Percentiles rank a stretch among this genome's conserved stretches.
Evolutionary conservation across 2,888 invertebrate genomes (phyloP).

Genomic region (Gasteruption jaculator): DNA sequence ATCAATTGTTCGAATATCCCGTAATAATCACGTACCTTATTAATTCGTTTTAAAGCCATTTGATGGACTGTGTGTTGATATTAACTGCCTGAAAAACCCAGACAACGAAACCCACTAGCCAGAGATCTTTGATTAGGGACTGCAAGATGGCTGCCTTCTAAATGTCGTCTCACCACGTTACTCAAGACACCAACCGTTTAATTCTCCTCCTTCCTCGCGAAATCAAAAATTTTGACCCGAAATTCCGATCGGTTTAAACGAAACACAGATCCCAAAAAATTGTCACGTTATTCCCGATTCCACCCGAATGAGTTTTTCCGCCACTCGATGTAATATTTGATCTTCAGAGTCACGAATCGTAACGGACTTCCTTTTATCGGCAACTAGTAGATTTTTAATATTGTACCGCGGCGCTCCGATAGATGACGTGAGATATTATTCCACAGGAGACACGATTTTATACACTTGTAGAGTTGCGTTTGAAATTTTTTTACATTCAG

Average conservation of each 20-base stretch:
- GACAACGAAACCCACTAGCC: slow-evolving; percentile 78
- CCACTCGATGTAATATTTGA: no score
- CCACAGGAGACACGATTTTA: no score
- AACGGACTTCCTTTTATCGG: slow-evolving; percentile 47
- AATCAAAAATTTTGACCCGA: no score
- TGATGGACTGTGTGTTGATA: slow-evolving; percentile 56
- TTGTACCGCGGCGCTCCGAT: slow-evolving; percentile 17
- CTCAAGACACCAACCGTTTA: slow-evolving; percentile 51
- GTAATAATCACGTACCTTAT: slow-evolving; percentile 82
- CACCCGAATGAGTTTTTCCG: no score
- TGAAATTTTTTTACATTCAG: no score
- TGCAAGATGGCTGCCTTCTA: slow-evolving; percentile 82
- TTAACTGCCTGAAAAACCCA: slow-evolving; percentile 74
- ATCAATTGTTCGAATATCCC: no score
- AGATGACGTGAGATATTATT: slow-evolving; percentile 37
- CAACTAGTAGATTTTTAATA: slow-evolving; percentile 35
- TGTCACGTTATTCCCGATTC: no score
- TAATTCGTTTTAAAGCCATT: slow-evolving; percentile 97
- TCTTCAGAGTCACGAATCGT: slow-evolving; percentile 24
- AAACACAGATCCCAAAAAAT: no score
- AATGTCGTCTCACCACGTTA: slow-evolving; percentile 71
- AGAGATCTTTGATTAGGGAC: slow-evolving; percentile 83
- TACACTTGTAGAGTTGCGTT: no score
- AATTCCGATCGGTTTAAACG: no score
- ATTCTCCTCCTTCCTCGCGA: no score